Evolutionary conservation across 2,797 vertebrate genomes (phyloP).

Genomic region (Myotis planiceps): DNA sequence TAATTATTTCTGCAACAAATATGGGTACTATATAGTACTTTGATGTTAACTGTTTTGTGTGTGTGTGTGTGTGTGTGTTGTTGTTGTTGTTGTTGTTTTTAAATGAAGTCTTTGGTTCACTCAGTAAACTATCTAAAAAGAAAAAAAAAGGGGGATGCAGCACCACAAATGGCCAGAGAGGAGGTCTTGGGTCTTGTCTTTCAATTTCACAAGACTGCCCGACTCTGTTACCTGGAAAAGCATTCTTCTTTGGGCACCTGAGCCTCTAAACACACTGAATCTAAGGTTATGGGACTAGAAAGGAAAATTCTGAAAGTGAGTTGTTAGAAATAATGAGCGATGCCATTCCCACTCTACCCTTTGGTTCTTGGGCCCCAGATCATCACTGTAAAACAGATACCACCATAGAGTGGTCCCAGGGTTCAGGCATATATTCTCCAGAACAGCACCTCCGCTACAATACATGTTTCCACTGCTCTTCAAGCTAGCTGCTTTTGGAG

Average conservation of each 20-base stretch:
- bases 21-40: neutral
- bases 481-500: neutral
- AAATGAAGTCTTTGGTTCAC: constrained; percentile 9
- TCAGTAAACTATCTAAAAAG: neutral
- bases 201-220: neutral
- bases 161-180: neutral
- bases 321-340: neutral
- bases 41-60: neutral
- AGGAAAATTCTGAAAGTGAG: neutral
- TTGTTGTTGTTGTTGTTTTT: too few species aligned
- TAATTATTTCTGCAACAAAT: constrained; percentile 33
- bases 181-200: neutral
- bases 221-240: neutral
- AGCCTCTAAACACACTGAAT: neutral
- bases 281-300: neutral
- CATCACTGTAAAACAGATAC: neutral
- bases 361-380: neutral
- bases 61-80: too few species aligned
- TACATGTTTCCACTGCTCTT: neutral
- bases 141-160: neutral
- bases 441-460: neutral
- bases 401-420: neutral
- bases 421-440: neutral
- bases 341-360: neutral
- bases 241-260: neutral